Evolutionary conservation across 2,113 vertebrate genomes (phyloP).

Genomic region (Clinocottus analis): DNA sequence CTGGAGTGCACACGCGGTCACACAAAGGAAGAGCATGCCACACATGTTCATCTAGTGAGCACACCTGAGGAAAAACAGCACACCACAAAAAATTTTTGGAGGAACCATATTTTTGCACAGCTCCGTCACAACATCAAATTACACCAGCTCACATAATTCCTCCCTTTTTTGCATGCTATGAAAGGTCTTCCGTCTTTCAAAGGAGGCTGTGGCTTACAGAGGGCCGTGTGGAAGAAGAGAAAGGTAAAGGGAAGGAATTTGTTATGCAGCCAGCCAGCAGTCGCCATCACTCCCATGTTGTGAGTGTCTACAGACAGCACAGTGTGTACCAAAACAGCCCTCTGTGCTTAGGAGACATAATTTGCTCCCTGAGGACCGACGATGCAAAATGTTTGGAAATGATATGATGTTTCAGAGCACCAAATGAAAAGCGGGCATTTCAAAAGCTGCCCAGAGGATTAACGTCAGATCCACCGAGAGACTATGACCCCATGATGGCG

Average conservation of each 20-base stretch:
- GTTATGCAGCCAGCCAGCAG: slow-evolving; percentile 11
- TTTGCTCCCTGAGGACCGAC: slow-evolving; percentile 35
- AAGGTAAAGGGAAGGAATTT: slow-evolving; percentile 32
- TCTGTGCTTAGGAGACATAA: slow-evolving; percentile 35
- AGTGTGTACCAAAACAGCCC: slow-evolving; percentile 35
- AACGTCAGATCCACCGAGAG: slow-evolving; percentile 35
- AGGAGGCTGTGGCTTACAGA: slow-evolving; percentile 50
- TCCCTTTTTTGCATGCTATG: slow-evolving; percentile 19
- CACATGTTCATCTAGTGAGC: slow-evolving; percentile 1
- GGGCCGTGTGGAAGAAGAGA: slow-evolving; percentile 39
- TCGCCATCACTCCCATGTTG: slow-evolving; percentile 40
- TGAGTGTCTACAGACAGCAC: slow-evolving; percentile 51
- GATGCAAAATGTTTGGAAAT: slow-evolving; percentile 51
- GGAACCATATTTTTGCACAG: slow-evolving; percentile 31
- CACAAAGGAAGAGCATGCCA: no score
- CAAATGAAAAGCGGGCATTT: slow-evolving; percentile 39
- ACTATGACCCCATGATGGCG: slow-evolving; percentile 12
- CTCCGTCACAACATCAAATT: slow-evolving; percentile 47
- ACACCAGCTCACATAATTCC: slow-evolving; percentile 57
- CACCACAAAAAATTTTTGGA: slow-evolving; percentile 22
- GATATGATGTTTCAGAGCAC: slow-evolving; percentile 37
- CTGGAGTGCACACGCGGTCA: slow-evolving; percentile 16
- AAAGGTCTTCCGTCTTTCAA: slow-evolving; percentile 41
- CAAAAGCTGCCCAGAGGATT: slow-evolving; percentile 50
- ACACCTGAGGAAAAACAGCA: slow-evolving; percentile 16